These are phyloP conservation scores for Microtus ochrogaster DNA, from an alignment of 2,113 vertebrate species.

Conservation along the genomic window DNA sequence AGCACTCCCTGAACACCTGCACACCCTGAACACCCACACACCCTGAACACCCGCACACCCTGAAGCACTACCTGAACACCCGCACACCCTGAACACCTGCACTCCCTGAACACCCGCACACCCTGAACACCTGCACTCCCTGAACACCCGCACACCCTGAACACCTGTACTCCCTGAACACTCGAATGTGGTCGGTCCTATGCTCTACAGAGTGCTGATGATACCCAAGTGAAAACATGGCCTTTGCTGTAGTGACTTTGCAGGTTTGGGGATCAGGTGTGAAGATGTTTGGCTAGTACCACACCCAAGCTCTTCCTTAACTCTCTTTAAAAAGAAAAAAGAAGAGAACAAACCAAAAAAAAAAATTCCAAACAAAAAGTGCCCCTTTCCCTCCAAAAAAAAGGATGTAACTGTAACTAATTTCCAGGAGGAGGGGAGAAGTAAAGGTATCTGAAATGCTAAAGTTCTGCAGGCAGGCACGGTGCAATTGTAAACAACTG, in stretches of 20 bases:
- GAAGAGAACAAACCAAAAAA: neutral
- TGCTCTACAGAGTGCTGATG: too few relatives aligned
- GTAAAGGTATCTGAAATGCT: neutral
- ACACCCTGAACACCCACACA: too few relatives aligned
- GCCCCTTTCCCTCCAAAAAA: constrained; percentile 2
- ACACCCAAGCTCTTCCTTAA: neutral
- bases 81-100: too few relatives aligned
- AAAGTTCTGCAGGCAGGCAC: neutral
- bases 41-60: too few relatives aligned
- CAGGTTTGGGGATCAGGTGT: neutral
- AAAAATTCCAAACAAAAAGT: neutral
- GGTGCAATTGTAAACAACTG: too few relatives aligned
- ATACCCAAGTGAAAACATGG: neutral
- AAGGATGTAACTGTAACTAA: neutral
- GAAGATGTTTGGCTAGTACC: neutral
- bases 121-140: too few relatives aligned
- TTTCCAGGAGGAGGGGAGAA: neutral
- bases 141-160: neutral
- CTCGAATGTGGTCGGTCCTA: too few relatives aligned
- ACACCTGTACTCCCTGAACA: too few relatives aligned
- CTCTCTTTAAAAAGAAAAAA: neutral
- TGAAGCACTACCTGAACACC: too few relatives aligned
- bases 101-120: too few relatives aligned
- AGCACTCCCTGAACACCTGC: too few relatives aligned
- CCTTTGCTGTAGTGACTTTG: neutral